Evolutionary conservation across 2,113 vertebrate genomes (phyloP).

Genomic region (Leucosticte australis): DNA sequence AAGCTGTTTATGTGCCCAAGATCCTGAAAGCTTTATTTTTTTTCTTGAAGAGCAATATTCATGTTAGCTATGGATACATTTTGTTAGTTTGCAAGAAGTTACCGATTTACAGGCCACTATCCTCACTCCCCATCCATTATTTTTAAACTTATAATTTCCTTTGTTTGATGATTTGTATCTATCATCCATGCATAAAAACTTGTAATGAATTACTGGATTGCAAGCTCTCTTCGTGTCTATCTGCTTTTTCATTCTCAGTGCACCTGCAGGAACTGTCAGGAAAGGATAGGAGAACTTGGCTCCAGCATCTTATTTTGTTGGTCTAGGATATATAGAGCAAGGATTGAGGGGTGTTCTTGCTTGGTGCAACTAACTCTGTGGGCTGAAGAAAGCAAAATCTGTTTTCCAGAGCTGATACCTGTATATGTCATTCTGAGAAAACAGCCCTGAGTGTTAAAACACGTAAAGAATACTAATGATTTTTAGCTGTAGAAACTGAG

Average conservation of each 20-base stretch:
- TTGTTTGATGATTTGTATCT: not conserved
- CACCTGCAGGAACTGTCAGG: not conserved
- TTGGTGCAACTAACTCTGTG: not conserved
- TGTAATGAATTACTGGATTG: not conserved
- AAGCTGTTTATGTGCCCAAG: not conserved
- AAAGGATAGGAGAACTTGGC: not conserved
- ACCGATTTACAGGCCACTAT: not conserved
- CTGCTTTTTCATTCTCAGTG: not conserved
- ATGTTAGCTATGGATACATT: not conserved
- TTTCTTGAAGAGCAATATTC: not conserved
- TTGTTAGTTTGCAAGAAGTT: not conserved
- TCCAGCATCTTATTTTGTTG: not conserved
- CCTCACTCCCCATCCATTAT: not conserved
- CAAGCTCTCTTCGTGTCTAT: not conserved
- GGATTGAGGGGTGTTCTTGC: not conserved
- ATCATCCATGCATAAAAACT: not conserved
- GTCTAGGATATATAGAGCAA: not conserved
- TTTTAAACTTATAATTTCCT: not conserved
- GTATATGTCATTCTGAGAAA: fast-evolving
- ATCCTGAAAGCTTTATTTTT: not conserved
- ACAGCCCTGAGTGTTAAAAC: not conserved
- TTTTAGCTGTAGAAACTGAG: not conserved
- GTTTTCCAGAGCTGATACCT: not conserved
- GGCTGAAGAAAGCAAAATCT: not conserved
- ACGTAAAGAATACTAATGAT: not conserved